These are phyloP conservation scores for Sebastes steindachneri DNA, from an alignment of 2,797 vertebrate species.

Conservation along the genomic window DNA sequence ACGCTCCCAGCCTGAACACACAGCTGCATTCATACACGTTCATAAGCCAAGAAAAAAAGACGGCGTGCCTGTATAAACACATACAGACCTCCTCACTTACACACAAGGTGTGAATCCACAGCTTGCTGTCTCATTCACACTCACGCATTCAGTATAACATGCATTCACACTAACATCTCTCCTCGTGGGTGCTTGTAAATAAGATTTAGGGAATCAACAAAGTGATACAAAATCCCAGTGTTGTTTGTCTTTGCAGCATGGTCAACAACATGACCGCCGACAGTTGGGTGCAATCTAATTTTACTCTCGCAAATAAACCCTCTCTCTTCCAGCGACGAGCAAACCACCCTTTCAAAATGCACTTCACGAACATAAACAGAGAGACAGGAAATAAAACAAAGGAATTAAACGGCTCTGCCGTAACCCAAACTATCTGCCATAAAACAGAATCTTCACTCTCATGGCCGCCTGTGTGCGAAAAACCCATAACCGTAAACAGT, in stretches of 20 bases:
- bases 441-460: conserved; percentile 57
- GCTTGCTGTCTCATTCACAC: conserved; percentile 15
- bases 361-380: conserved; percentile 32
- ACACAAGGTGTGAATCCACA: not conserved
- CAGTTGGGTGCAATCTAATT: conserved; percentile 22
- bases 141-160: not conserved
- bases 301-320: conserved; percentile 36
- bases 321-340: conserved; percentile 30
- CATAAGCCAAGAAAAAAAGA: not conserved
- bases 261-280: conserved; percentile 21
- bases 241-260: conserved; percentile 14
- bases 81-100: conserved; percentile 2
- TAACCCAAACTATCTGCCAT: conserved; percentile 37
- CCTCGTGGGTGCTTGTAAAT: conserved; percentile 29
- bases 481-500: conserved; percentile 64
- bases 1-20: conserved; percentile 15
- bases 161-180: not conserved
- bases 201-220: conserved; percentile 23
- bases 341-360: conserved; percentile 31
- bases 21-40: conserved; percentile 28
- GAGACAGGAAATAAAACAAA: conserved; percentile 41
- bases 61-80: not conserved
- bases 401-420: conserved; percentile 31
- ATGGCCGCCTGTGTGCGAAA: conserved; percentile 53
- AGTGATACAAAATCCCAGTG: conserved; percentile 13